Conservation (phyloP, 2,113 vertebrate genomes). For the Platycercus adscitus region DNA sequence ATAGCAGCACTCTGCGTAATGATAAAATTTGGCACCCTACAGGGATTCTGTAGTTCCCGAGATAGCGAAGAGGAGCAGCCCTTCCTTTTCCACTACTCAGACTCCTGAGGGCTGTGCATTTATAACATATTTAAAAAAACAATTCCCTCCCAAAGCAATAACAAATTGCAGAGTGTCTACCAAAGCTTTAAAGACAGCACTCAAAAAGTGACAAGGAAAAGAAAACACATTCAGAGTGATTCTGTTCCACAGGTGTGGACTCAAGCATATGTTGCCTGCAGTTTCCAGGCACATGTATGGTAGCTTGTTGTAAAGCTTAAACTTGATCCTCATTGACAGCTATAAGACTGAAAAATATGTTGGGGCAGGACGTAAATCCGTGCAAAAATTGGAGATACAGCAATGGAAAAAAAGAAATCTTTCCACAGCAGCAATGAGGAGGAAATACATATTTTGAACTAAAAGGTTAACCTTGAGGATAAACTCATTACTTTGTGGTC, state of each 20-base stretch:
- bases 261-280: background rate
- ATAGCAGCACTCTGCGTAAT: background rate
- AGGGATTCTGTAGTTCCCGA: constrained; percentile 8
- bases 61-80: constrained; percentile 30
- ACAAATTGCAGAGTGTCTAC: background rate
- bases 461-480: background rate
- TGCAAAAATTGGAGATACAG: background rate
- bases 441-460: background rate
- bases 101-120: background rate
- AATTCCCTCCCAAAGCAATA: constrained; percentile 25
- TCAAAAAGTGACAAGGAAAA: background rate
- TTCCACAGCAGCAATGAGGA: background rate
- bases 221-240: background rate
- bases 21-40: constrained; percentile 19
- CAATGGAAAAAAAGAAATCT: background rate
- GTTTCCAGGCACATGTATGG: background rate
- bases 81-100: constrained; percentile 49
- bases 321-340: constrained; percentile 40
- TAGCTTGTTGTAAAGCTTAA: constrained; percentile 35
- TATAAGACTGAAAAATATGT: constrained; percentile 13
- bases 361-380: background rate
- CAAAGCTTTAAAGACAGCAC: background rate
- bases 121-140: background rate
- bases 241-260: constrained; percentile 10
- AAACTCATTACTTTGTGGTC: background rate